Evolutionary conservation across 2,113 vertebrate genomes (phyloP).

Genomic region (Labeo catla): DNA sequence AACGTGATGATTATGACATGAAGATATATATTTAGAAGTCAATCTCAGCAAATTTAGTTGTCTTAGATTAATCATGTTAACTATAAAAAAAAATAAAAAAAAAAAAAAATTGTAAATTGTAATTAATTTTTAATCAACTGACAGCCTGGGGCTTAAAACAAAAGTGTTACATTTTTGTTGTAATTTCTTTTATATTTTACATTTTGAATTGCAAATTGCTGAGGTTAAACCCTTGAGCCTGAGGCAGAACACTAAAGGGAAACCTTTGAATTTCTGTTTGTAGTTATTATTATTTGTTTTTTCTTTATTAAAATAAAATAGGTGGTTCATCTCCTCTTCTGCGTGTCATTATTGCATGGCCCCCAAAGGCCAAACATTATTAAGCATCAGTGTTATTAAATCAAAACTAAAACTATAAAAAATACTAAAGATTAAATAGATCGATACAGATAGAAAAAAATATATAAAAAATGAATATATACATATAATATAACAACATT

Average conservation of each 20-base stretch:
- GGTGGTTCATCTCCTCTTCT: neutral
- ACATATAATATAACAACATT: neutral
- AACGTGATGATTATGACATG: neutral
- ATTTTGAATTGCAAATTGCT: neutral
- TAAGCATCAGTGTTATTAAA: neutral
- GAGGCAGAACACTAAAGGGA: neutral
- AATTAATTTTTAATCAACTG: neutral
- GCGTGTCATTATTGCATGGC: neutral
- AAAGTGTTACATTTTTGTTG: slow-evolving; percentile 16
- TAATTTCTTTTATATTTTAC: slow-evolving; percentile 4
- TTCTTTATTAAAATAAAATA: neutral
- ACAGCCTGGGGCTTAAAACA: neutral
- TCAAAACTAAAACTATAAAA: too few relatives aligned
- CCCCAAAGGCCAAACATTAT: neutral
- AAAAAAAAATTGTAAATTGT: neutral
- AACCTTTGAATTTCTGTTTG: neutral
- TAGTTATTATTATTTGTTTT: neutral
- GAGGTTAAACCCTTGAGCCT: neutral
- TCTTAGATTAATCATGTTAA: neutral
- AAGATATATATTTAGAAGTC: neutral
- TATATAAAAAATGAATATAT: too few relatives aligned
- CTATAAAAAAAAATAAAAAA: neutral
- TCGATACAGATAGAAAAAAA: too few relatives aligned
- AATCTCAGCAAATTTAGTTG: neutral
- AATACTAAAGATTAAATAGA: too few relatives aligned